Evolutionary conservation across 2,797 vertebrate genomes (phyloP), one percentile per base, ranked within the genome.

Genomic region (Poeciliopsis presidionis): DNA sequence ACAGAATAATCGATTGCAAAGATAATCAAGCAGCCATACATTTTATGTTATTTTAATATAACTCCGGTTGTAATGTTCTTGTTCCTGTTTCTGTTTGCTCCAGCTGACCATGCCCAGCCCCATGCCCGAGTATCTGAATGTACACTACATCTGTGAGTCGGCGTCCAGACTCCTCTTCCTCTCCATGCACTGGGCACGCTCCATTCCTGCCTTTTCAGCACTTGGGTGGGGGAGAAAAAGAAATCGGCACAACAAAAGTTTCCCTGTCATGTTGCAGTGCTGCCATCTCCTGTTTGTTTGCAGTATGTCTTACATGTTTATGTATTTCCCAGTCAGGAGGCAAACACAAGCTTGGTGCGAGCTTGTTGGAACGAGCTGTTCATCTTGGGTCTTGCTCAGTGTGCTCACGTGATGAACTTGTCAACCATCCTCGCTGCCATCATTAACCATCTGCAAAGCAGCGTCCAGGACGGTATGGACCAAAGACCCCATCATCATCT

Each of bases 101-200:
- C 16, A 94, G 94, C 87, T 95, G 83, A 94, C 89, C 65, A 92
- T 94, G 98, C 98, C 98, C 81, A 99, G 97, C 84, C 98, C 98
- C 2, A 98, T 99, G 96, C 98, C 98, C 0, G 98, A 99, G 89
- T 99, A 97, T 93, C 96, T 99, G 89, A 99, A 99, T 57, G 98
- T 99, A 45, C 98, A 99, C 92, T 99, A 99, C 94, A 99, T 99
- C 93, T 99, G 98, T 69, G 98, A 99, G 93, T 99, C 98, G 9
- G 98, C 98, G 0, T 99, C 98, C 69, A 97, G 98, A 51, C 96
- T 99, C 67, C 97, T 99, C 77, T 99, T 99, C 91, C 97, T 99
- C 57, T 99, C 98, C 83, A 99, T 99, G 98, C 98, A 99, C 94
- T 99, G 98, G 98, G 98, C 98, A 3, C 96, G 98, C 84, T 99